Evolutionary conservation across 2,888 invertebrate species (phyloP).

Genomic region (Erpobdella octoculata): DNA sequence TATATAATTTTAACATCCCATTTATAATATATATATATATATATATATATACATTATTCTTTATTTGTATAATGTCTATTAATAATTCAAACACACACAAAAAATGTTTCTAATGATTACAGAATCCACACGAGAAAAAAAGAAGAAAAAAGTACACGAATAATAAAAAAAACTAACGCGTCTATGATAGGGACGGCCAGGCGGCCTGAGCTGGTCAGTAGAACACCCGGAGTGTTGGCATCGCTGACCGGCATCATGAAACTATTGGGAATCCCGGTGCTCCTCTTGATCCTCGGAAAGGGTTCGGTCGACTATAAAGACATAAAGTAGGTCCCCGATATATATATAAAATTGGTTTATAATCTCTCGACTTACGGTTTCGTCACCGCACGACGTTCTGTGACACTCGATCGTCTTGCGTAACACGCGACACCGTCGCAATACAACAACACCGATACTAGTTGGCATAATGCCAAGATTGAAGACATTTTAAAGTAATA

Average conservation of each 20-base stretch:
- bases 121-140: background rate
- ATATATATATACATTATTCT: no score
- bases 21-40: no score
- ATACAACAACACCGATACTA: no score
- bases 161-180: conserved; percentile 60
- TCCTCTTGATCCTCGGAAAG: conserved; percentile 64
- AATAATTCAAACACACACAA: background rate
- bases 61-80: no score
- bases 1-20: no score
- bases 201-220: conserved; percentile 78
- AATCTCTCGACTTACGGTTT: no score
- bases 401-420: no score
- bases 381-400: no score
- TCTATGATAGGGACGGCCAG: conserved; percentile 82
- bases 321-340: background rate
- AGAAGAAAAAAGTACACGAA: background rate
- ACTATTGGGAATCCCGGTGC: conserved; percentile 92
- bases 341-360: background rate
- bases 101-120: background rate
- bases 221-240: conserved; percentile 77
- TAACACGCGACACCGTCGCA: no score
- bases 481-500: no score
- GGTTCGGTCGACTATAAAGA: background rate
- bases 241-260: conserved; percentile 89
- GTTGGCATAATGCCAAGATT: no score